These are phyloP conservation scores for Hirundo rustica DNA, from an alignment of 2,797 vertebrate species.

Conservation along the genomic window DNA sequence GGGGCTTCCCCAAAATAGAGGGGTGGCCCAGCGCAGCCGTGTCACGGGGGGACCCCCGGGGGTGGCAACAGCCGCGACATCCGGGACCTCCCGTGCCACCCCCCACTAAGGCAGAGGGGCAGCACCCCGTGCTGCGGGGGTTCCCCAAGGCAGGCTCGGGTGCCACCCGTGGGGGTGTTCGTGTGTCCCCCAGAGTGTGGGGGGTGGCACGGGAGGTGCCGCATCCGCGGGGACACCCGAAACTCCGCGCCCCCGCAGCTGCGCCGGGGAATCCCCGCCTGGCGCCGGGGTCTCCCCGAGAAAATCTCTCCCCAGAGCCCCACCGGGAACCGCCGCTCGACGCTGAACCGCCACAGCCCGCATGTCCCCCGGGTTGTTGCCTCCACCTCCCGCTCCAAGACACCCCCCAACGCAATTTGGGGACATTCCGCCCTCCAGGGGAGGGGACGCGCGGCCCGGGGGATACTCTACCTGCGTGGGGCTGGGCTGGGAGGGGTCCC, in stretches of 20 bases:
- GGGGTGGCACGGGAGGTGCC: background rate
- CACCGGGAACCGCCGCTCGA: background rate
- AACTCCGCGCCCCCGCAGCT: background rate
- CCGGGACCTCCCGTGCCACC: fast-evolving
- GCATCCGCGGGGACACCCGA: background rate
- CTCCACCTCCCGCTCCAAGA: no score
- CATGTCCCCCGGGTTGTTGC: no score
- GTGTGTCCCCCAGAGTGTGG: background rate
- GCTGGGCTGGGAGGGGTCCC: background rate
- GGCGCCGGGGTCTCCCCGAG: background rate
- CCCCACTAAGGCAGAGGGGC: background rate
- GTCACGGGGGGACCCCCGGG: no score
- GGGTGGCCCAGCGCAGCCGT: no score
- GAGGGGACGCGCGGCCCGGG: background rate
- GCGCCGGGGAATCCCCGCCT: background rate
- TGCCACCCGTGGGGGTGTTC: background rate
- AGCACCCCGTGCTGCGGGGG: background rate
- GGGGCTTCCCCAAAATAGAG: no score
- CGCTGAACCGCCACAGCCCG: no score
- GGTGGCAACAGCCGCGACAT: no score
- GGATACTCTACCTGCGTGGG: background rate
- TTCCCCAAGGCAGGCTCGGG: fast-evolving
- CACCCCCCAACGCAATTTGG: no score
- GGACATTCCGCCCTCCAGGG: background rate
- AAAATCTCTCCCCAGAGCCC: background rate